These are phyloP conservation scores for Chironomus tentans DNA, from an alignment of 2,888 invertebrate species.

Conservation along the genomic window DNA sequence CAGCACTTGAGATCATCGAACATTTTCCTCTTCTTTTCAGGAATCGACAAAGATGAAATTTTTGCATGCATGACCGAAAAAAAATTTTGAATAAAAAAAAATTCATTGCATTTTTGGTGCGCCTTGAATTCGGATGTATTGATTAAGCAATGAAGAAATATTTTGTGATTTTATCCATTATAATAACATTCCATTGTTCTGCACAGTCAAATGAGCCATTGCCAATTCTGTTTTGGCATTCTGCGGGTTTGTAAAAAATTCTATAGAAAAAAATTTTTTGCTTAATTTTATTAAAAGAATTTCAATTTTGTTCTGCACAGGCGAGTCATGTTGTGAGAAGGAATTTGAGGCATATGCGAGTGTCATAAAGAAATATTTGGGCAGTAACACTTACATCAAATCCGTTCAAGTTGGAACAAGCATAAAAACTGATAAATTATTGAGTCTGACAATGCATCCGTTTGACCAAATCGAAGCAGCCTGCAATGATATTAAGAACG, in stretches of 20 bases:
- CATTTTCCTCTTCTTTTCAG: background rate
- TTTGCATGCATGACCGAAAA: background rate
- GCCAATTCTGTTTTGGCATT: background rate
- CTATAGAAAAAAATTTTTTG: background rate
- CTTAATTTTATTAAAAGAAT: background rate
- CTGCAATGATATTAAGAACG: constrained; percentile 60
- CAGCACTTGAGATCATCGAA: background rate
- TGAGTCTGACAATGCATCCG: constrained; percentile 73
- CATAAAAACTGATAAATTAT: constrained; percentile 66
- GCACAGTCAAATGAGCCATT: background rate
- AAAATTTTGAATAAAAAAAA: background rate
- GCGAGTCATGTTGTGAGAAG: background rate
- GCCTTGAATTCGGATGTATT: background rate
- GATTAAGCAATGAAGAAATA: background rate
- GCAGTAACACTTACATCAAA: constrained; percentile 66
- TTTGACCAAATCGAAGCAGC: constrained; percentile 69
- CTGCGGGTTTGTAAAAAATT: background rate
- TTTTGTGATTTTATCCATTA: background rate
- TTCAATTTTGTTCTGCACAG: background rate
- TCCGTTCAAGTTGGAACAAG: constrained; percentile 74
- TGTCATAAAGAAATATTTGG: constrained; percentile 60
- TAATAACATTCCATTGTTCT: background rate
- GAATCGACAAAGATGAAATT: background rate
- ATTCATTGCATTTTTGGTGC: background rate
- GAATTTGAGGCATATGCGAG: background rate